Evolutionary conservation across 2,797 vertebrate genomes (phyloP).

Genomic region (Sebastes jordani): DNA sequence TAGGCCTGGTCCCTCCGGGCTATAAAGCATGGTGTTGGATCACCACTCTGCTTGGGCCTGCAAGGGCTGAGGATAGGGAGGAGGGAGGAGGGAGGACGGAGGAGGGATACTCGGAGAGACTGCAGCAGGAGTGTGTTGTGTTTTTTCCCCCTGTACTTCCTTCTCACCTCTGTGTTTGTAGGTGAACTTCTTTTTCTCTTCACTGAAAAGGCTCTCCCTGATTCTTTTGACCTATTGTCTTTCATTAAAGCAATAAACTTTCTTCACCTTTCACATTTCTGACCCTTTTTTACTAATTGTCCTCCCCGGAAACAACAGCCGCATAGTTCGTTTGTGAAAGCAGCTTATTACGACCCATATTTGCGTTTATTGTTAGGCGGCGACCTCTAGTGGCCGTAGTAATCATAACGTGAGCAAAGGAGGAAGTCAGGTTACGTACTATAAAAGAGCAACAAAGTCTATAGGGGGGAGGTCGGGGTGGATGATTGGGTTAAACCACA

Average conservation of each 20-base stretch:
- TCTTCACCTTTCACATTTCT: background rate
- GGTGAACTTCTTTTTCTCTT: background rate
- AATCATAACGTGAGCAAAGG: background rate
- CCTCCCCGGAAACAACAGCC: too few species aligned
- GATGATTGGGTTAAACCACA: background rate
- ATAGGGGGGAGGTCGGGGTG: background rate
- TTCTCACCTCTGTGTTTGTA: background rate
- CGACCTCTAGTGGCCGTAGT: background rate
- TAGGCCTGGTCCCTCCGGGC: conserved; percentile 41
- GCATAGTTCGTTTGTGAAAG: too few species aligned
- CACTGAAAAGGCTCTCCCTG: background rate
- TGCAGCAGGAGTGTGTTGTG: conserved; percentile 1
- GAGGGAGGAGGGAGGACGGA: background rate
- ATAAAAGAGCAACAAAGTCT: background rate
- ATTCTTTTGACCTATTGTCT: background rate
- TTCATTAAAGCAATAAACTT: background rate
- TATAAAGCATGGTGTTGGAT: conserved; percentile 54
- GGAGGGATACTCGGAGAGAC: background rate
- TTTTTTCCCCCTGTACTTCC: background rate
- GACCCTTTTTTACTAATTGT: too few species aligned
- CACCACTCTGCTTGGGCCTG: conserved; percentile 42
- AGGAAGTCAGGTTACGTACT: background rate
- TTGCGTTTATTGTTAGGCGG: background rate
- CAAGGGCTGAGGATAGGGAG: background rate
- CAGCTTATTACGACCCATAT: background rate